Evolutionary conservation across 2,888 invertebrate genomes (phyloP), one percentile per base, ranked within the genome.

Genomic region (Muscina levida): DNA sequence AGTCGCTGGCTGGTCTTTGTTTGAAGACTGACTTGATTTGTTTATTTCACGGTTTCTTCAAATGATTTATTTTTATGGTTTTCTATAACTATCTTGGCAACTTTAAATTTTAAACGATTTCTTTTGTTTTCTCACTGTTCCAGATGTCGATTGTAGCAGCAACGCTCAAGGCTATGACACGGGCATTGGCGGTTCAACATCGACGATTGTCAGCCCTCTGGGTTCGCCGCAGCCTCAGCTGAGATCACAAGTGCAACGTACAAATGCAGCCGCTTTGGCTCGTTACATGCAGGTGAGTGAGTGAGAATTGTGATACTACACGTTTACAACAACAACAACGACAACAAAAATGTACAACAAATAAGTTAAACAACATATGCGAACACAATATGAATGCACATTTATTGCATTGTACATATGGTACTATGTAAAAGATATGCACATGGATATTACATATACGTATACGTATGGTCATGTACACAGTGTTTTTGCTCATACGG

Each of bases 241-340:
- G 76, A 90, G 92, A 87, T 91, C 91, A 82, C 93, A 93, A 89
- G 92, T 93, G 82, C 88, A 88, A 82, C 93, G 93, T 87, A 93
- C 94, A 79, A 85, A 84, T 83, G 84, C 83, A 57, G 82, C 94
- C 86, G 94, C 94, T 67, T 93, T 94, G 88, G 93, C 93, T 77
- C 91, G 93, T 72, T 93, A 92, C 87, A 94, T 94, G 93, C 93
- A 84, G 84, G 84, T 84, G 79, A 84, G 83, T 82, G 11, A 73
- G 67, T 67, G 68, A 62, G 62, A 62, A 62, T 42, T 22, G 62
- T 19, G 39, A 59, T 39, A 59, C 39, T 62, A 53, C 37, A 59
- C 59, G 51, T n/a, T n/a, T n/a, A n/a, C n/a, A n/a, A n/a, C n/a
- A n/a, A n/a, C n/a, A n/a, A n/a, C n/a, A n/a, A n/a, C n/a, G n/a